Conservation (phyloP, 2,113 vertebrate genomes). For the Erythrocercus mccallii region DNA sequence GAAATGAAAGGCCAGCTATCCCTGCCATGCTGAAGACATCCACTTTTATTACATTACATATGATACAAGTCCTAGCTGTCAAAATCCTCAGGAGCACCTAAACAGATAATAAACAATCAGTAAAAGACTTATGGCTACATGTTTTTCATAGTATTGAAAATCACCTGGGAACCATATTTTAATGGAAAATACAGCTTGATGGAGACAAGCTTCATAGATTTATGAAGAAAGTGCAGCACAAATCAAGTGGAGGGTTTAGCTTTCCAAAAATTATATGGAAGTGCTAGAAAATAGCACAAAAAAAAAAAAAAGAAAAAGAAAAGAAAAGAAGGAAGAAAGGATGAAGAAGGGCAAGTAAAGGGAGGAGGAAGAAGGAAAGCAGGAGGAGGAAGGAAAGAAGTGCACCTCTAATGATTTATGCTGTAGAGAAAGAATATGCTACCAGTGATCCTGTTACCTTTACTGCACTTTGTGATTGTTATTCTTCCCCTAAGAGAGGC, state of each 20-base stretch:
- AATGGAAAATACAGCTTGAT: conserved; percentile 80
- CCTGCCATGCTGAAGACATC: conserved; percentile 64
- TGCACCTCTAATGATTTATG: conserved; percentile 67
- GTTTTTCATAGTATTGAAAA: conserved; percentile 78
- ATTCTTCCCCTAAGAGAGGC: conserved; percentile 48
- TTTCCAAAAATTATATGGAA: conserved; percentile 64
- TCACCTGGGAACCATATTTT: conserved; percentile 81
- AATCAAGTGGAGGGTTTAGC: conserved; percentile 70
- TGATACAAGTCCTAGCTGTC: conserved; percentile 72
- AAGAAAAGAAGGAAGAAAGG: not conserved
- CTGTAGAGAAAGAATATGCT: conserved; percentile 61
- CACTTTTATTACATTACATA: conserved; percentile 77
- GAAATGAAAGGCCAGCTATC: conserved; percentile 46
- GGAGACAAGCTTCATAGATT: conserved; percentile 71
- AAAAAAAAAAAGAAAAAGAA: no score
- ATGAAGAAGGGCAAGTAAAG: not conserved
- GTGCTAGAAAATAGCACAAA: conserved; percentile 26
- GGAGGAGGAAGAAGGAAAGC: not conserved
- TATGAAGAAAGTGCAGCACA: conserved; percentile 74
- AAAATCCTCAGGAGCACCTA: conserved; percentile 77
- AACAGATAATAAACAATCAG: conserved; percentile 71
- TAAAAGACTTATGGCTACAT: conserved; percentile 74
- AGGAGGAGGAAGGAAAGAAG: not conserved
- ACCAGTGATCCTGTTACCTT: conserved; percentile 57
- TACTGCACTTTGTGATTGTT: conserved; percentile 28